A percentile compares a stretch with the other conserved stretches of the same genome.
Conservation (phyloP, 2,888 invertebrate species). For the Drosophila planitibia region DNA sequence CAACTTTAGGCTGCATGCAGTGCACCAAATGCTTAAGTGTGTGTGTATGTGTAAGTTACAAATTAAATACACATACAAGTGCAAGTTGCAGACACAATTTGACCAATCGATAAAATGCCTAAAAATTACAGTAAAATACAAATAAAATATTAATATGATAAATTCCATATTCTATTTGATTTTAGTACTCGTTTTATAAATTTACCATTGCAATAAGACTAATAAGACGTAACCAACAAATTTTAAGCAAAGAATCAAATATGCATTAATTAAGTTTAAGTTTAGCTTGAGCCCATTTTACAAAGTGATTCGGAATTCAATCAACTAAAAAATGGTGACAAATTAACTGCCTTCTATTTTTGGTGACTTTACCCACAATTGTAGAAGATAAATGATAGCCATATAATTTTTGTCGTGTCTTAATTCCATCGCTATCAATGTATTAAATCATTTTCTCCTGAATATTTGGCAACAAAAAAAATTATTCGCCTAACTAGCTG, state of each 20-base stretch:
- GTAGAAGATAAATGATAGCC: not conserved
- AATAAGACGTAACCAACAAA: not conserved
- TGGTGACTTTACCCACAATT: not conserved
- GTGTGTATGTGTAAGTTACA: conserved; percentile 7
- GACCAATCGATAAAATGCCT: conserved; percentile 29
- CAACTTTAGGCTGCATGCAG: conserved; percentile 61
- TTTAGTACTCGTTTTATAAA: not conserved
- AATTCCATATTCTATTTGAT: not conserved
- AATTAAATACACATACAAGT: conserved; percentile 27
- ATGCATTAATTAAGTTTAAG: not conserved
- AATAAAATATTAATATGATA: conserved; percentile 1
- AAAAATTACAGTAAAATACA: conserved; percentile 13
- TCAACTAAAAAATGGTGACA: not conserved
- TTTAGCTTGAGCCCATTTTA: not conserved
- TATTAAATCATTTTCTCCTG: not conserved
- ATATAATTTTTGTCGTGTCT: not conserved
- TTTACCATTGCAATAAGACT: not conserved
- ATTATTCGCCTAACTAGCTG: conserved; percentile 31
- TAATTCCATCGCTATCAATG: not conserved
- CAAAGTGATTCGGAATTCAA: not conserved
- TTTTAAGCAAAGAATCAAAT: not conserved
- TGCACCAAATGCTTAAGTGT: conserved; percentile 18
- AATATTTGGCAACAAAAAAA: conserved; percentile 39
- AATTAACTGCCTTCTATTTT: not conserved
- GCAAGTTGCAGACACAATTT: conserved; percentile 7